Base-by-base conservation (phyloP, 2,888 invertebrate genomes). In the Strigamia maritima region DNA sequence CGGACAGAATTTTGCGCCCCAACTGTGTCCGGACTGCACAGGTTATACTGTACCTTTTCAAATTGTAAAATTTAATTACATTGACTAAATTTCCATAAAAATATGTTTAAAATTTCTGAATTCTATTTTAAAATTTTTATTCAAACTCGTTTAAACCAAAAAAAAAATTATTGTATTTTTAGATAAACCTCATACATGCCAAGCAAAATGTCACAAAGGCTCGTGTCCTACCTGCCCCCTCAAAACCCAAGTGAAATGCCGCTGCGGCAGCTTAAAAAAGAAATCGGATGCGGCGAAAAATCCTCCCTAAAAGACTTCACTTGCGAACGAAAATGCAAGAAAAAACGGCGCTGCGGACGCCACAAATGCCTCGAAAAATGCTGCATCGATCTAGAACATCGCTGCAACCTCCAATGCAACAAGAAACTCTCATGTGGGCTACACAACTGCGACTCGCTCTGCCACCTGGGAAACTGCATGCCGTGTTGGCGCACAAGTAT, bases 311-410 rank as follows among this genome's bases (percentile, higher is more conserved):
- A 92, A 84, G 93, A 92, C 83, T 91, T 93, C 0, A 88, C 92
- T 35, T 98, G 98, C 86, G 93, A 95, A 84, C 94, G 93, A 84
- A 92, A 93, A 83, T 98, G 98, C 85, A 93, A 92, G 79, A 96
- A 95, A 81, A 87, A 86, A 82, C 84, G 85, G 80, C 81, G 83
- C 2, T 88, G 88, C 83, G 86, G 87, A 2, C 83, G 86, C n/a
- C 96, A 97, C 87, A 94, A 94, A 83, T 98, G 98, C 87, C 93
- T 93, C 83, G 91, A 92, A 82, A 87, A 90, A 70, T 98, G 98
- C 86, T 98, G 98, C 87, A 92, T 93, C 82, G 92, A 93, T 80
- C 87, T 90, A 16, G 93, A 94, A 80, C 98, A 98, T 86, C 89
- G 92, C 81, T 98, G 98, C 86, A 91, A 92, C 7, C 87, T 92